These are phyloP conservation scores for Tragelaphus oryx DNA, from an alignment of 2,797 vertebrate genomes.

Conservation along the genomic window DNA sequence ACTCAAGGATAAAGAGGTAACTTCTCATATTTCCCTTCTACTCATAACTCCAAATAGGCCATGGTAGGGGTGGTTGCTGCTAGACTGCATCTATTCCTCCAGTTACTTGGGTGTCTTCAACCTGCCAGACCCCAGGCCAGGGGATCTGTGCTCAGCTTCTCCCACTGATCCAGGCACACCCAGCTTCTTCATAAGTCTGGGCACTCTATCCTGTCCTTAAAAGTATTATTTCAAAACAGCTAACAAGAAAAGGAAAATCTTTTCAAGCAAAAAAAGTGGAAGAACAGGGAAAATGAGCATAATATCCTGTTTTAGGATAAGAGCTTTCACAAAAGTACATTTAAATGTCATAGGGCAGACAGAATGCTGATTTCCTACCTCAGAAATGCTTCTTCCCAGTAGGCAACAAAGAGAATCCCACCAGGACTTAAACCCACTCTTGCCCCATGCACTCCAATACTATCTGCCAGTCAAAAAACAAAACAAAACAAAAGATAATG, in stretches of 20 bases:
- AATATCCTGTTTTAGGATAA: background rate
- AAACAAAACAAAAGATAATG: background rate
- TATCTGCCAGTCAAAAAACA: background rate
- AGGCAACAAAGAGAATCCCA: background rate
- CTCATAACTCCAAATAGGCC: background rate
- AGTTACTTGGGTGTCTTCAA: background rate
- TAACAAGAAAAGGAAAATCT: background rate
- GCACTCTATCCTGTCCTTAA: background rate
- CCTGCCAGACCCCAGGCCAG: background rate
- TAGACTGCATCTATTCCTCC: background rate
- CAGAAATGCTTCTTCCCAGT: background rate
- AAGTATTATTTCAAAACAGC: slow-evolving; percentile 22
- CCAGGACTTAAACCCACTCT: background rate
- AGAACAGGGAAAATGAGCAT: background rate
- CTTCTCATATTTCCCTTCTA: background rate
- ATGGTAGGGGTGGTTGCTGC: background rate
- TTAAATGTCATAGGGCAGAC: background rate
- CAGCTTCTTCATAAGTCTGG: background rate
- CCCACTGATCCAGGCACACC: background rate
- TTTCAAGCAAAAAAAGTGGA: slow-evolving; percentile 7
- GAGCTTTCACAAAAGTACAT: background rate
- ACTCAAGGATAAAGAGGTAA: background rate
- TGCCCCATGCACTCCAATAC: background rate
- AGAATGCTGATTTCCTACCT: background rate
- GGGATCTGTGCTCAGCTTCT: background rate